Evolutionary conservation across 53 echinoderm and acorn worm species (phyloP).

Genomic region (Actinopyga echinites): DNA sequence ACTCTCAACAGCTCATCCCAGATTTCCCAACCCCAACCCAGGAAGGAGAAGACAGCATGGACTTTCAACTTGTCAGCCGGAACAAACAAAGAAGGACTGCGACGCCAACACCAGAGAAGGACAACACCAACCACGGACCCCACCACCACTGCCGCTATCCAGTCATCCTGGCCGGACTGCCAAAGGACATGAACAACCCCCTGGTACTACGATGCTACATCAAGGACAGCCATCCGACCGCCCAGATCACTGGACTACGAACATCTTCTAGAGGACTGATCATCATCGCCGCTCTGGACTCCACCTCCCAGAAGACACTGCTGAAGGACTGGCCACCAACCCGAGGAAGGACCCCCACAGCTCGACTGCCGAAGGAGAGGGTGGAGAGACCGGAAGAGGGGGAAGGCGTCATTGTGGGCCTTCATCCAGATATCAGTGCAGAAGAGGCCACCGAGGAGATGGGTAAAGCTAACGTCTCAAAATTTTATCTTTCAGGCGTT

Average conservation of each 20-base stretch:
- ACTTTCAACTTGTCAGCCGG: too few species aligned
- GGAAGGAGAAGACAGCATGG: too few species aligned
- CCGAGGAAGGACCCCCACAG: neutral
- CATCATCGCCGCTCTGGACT: neutral
- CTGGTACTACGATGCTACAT: neutral
- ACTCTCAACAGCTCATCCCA: too few species aligned
- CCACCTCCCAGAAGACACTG: neutral
- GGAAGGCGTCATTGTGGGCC: neutral
- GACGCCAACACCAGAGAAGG: neutral
- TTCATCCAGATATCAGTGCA: neutral
- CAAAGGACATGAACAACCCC: neutral
- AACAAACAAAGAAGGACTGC: neutral
- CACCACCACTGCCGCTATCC: neutral
- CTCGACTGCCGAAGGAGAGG: neutral
- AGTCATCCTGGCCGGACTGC: neutral
- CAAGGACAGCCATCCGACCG: neutral
- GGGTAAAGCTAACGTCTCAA: neutral
- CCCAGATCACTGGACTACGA: neutral
- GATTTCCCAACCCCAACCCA: too few species aligned
- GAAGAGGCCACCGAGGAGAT: neutral
- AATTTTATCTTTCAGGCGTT: neutral
- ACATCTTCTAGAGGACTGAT: too few species aligned
- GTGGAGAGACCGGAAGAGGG: neutral
- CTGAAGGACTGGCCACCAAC: neutral
- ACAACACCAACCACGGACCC: neutral